Percentiles rank a stretch among this genome's conserved stretches.
These are phyloP conservation scores for Ophraella communa DNA, from an alignment of 2,888 invertebrate genomes.

Conservation along the genomic window DNA sequence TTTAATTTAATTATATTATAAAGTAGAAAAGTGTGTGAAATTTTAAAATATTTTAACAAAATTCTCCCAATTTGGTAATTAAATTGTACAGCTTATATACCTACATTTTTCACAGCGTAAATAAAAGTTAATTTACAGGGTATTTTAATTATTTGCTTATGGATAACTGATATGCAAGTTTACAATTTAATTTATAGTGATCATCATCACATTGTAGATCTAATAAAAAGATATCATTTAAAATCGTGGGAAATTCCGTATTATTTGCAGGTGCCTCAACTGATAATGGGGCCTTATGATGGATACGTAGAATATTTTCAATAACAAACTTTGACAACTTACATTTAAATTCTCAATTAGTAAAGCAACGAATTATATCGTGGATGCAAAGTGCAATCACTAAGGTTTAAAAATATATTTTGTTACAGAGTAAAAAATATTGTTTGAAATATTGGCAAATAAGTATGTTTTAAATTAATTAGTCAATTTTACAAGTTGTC, in stretches of 20 bases:
- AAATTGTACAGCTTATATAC: too few species aligned
- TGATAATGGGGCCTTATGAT: constrained; percentile 46
- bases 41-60: neutral
- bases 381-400: neutral
- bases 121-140: neutral
- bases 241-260: constrained; percentile 48
- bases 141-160: constrained; percentile 15
- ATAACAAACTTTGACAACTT: constrained; percentile 39
- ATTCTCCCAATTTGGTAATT: neutral
- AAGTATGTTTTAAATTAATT: too few species aligned
- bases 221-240: constrained; percentile 43
- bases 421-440: neutral
- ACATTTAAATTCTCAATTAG: constrained; percentile 30
- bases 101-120: neutral
- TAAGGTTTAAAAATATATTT: too few species aligned
- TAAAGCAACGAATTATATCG: constrained; percentile 11
- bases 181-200: constrained; percentile 39
- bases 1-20: too few species aligned
- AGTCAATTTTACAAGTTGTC: too few species aligned
- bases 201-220: constrained; percentile 47
- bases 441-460: too few species aligned
- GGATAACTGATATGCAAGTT: constrained; percentile 23
- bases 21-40: neutral
- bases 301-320: constrained; percentile 43
- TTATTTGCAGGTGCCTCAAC: constrained; percentile 45